phyloP scores from a whole-genome alignment of 2,797 vertebrate species.

The Chlorospingus flavigularis region DNA sequence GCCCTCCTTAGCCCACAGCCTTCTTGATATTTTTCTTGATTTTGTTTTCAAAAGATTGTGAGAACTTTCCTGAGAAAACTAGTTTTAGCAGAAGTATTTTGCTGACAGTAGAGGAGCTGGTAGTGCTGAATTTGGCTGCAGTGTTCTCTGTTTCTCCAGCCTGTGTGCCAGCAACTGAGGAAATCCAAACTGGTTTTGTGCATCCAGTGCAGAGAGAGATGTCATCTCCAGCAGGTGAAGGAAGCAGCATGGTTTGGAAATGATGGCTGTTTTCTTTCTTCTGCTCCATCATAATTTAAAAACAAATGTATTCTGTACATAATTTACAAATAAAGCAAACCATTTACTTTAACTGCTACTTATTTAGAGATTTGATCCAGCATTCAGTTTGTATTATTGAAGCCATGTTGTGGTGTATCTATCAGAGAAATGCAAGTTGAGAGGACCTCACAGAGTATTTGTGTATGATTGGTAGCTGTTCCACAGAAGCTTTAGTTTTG shows the following conservation, averaged over 20 bases:
- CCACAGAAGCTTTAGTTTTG: conserved; percentile 77
- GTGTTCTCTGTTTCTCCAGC: conserved; percentile 69
- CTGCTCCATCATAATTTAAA: conserved; percentile 63
- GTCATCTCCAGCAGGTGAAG: conserved; percentile 66
- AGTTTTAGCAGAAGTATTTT: conserved; percentile 71
- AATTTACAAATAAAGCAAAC: conserved; percentile 79
- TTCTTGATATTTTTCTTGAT: conserved; percentile 61
- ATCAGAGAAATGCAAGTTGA: conserved; percentile 66
- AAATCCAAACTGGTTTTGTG: conserved; percentile 76
- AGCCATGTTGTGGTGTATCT: conserved; percentile 75
- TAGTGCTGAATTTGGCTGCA: conserved; percentile 66
- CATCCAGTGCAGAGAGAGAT: conserved; percentile 54
- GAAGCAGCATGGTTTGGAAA: conserved; percentile 43
- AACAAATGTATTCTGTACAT: conserved; percentile 76
- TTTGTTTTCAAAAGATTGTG: conserved; percentile 61
- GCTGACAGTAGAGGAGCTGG: conserved; percentile 62
- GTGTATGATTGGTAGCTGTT: conserved; percentile 69
- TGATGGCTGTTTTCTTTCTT: conserved; percentile 46
- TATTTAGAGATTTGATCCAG: conserved; percentile 79
- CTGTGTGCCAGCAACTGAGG: conserved; percentile 71
- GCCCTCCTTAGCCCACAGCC: conserved; percentile 62
- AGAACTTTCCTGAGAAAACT: conserved; percentile 62
- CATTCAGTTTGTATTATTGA: conserved; percentile 75
- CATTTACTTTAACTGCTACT: conserved; percentile 81
- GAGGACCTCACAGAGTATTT: conserved; percentile 64